Evolutionary conservation across 2,888 invertebrate species (phyloP).

Genomic region (Agonopterix arenella): DNA sequence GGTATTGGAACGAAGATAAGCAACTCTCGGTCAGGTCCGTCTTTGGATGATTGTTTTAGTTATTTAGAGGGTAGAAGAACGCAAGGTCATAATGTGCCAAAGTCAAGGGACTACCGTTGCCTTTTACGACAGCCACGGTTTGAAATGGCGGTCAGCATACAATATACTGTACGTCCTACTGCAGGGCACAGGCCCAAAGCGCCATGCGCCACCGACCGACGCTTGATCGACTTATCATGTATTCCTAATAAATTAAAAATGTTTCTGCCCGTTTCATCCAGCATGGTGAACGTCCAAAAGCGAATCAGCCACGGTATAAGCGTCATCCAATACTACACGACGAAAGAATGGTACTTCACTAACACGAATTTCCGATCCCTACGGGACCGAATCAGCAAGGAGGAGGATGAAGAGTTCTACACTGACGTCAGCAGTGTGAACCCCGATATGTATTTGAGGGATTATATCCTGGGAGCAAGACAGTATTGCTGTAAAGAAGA

Average conservation of each 20-base stretch:
- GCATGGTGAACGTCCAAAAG: constrained; percentile 80
- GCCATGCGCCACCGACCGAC: too few species aligned
- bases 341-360: constrained; percentile 87
- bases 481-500: constrained; percentile 90
- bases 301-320: constrained; percentile 79
- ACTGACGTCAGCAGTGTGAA: constrained; percentile 51
- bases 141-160: too few species aligned
- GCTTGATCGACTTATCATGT: too few species aligned
- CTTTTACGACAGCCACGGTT: too few species aligned
- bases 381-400: constrained; percentile 61
- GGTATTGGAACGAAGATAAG: too few species aligned
- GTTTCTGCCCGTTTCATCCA: constrained; percentile 26
- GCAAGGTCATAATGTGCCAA: too few species aligned
- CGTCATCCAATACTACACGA: constrained; percentile 88
- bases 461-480: constrained; percentile 87
- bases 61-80: too few species aligned
- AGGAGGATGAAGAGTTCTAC: constrained; percentile 80
- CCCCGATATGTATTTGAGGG: constrained; percentile 43
- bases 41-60: too few species aligned
- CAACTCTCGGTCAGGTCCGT: too few species aligned
- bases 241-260: not conserved
- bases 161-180: too few species aligned
- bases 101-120: too few species aligned
- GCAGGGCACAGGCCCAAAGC: too few species aligned
- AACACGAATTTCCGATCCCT: constrained; percentile 77